A percentile compares a stretch with the other conserved stretches of the same genome.
These are phyloP conservation scores for Galeopsomyia nigrocyanea DNA, from an alignment of 2,888 invertebrate genomes.

Conservation along the genomic window DNA sequence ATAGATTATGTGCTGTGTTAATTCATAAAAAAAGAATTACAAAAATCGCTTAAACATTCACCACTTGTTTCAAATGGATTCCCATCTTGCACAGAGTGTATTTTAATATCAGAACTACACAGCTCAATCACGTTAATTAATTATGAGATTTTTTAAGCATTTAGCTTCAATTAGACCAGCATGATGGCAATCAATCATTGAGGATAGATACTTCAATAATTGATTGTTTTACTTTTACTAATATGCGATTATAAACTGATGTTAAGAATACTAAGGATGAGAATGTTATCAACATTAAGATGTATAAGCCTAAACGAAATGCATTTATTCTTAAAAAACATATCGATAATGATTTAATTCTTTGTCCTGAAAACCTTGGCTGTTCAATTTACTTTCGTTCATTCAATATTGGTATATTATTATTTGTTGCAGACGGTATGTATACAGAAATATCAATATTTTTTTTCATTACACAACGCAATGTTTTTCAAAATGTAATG, in stretches of 20 bases:
- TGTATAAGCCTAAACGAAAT: conserved; percentile 43
- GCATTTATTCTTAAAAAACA: conserved; percentile 49
- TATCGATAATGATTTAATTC: conserved; percentile 25
- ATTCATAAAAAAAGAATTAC: conserved; percentile 37
- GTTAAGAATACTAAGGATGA: conserved; percentile 22
- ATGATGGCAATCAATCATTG: conserved; percentile 20
- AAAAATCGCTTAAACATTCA: conserved; percentile 32
- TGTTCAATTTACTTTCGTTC: too few relatives aligned
- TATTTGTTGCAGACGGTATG: too few relatives aligned
- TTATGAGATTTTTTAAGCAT: conserved; percentile 40
- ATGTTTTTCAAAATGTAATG: background rate
- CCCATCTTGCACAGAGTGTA: conserved; percentile 43
- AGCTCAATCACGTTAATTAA: conserved; percentile 36
- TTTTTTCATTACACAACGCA: background rate
- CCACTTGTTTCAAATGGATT: conserved; percentile 35
- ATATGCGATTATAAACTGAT: conserved; percentile 24
- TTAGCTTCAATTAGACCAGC: conserved; percentile 33
- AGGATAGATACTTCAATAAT: conserved; percentile 22
- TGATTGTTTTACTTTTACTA: conserved; percentile 25
- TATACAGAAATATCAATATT: too few relatives aligned
- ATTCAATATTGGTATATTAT: too few relatives aligned
- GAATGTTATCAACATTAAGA: conserved; percentile 41
- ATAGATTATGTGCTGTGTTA: conserved; percentile 42
- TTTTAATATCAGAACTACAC: conserved; percentile 30
- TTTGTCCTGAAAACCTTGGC: background rate